Evolutionary conservation across 1,140 invertebrate genomes (phyloP).

Genomic region (Arctopsyche grandis): DNA sequence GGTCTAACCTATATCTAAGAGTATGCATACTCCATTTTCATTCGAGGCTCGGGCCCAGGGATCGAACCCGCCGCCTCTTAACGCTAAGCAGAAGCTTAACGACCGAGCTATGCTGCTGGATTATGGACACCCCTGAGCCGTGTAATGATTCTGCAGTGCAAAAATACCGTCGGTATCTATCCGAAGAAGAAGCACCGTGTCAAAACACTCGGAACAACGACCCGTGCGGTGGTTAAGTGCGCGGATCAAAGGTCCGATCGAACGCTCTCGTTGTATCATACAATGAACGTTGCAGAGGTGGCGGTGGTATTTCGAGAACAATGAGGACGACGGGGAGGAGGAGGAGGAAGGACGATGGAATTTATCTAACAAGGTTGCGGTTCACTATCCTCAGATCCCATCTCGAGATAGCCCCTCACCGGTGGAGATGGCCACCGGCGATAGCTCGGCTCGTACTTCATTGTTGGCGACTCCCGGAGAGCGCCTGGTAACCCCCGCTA

Average conservation of each 20-base stretch:
- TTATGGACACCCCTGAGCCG: too few species aligned
- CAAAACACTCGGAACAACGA: too few species aligned
- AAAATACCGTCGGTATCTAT: too few species aligned
- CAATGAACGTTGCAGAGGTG: neutral
- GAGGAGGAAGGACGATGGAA: conserved; percentile 30
- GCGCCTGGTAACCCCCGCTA: too few species aligned
- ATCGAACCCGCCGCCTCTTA: too few species aligned
- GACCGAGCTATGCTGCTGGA: too few species aligned
- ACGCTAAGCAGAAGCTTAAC: too few species aligned
- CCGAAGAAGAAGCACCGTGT: too few species aligned
- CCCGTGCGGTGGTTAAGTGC: neutral
- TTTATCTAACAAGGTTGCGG: conserved; percentile 39
- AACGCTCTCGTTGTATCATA: neutral
- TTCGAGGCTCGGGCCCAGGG: too few species aligned
- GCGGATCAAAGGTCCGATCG: neutral
- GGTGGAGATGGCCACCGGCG: neutral
- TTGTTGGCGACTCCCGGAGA: conserved; percentile 26
- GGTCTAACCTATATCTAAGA: too few species aligned
- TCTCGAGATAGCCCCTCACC: neutral
- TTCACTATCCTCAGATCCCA: conserved; percentile 8
- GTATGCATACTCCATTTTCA: too few species aligned
- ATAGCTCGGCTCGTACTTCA: conserved; percentile 5
- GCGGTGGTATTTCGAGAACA: conserved; percentile 22
- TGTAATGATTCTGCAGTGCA: too few species aligned
- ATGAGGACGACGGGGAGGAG: conserved; percentile 1